A percentile compares a stretch with the other conserved stretches of the same genome.
Evolutionary conservation across 2,797 vertebrate genomes (phyloP).

Genomic region (Catostomus latipinnis): DNA sequence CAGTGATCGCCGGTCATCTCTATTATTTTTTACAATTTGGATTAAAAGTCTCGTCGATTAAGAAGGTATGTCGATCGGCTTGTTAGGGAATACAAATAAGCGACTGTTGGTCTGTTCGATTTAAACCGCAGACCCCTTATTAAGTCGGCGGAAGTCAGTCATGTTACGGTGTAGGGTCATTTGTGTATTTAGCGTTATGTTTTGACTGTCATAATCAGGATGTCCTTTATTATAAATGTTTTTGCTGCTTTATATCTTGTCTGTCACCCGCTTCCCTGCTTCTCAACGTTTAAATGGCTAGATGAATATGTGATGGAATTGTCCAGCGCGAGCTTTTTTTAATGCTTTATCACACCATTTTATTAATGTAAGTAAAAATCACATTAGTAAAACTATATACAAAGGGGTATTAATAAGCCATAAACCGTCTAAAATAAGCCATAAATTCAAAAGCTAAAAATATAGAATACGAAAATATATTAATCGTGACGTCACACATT

Average conservation of each 20-base stretch:
- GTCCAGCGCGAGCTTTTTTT: background rate
- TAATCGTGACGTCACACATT: background rate
- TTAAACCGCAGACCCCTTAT: background rate
- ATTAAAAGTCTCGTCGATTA: background rate
- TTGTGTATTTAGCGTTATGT: background rate
- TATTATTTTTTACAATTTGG: conserved; percentile 10
- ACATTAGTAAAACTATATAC: too few species aligned
- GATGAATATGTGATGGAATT: background rate
- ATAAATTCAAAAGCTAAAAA: too few species aligned
- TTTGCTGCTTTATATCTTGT: background rate
- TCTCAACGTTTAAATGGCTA: background rate
- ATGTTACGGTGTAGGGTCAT: background rate
- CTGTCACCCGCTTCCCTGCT: too few species aligned
- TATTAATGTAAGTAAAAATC: too few species aligned
- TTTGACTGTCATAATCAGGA: background rate
- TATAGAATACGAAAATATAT: background rate
- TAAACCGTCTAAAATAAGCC: too few species aligned
- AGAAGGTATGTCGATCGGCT: conserved; percentile 17
- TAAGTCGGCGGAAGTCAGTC: conserved; percentile 25
- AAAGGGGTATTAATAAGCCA: too few species aligned
- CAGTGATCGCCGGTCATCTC: conserved; percentile 43
- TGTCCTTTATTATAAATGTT: background rate
- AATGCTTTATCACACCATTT: too few species aligned
- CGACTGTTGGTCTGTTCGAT: background rate
- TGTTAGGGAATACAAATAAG: background rate